Evolutionary conservation across 2,888 invertebrate genomes (phyloP), one percentile per base, ranked within the genome.

Genomic region (Physocephala rufipes): DNA sequence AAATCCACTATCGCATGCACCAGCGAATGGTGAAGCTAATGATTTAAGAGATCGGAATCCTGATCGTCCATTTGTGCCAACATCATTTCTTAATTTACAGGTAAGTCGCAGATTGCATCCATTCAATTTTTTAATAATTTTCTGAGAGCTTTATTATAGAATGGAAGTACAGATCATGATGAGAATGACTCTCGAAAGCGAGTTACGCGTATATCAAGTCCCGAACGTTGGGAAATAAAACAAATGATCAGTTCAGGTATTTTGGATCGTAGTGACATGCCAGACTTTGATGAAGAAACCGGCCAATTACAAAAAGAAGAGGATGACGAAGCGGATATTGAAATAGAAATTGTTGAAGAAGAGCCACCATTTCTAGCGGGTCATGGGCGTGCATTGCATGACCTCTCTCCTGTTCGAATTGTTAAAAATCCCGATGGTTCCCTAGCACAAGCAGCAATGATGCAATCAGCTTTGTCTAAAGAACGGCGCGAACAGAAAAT

Each of bases 381-480:
- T n/a, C 93, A 97, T 83, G 97, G 97, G 0, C 88, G 97, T 75
- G 94, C 95, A 0, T 86, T 95, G 0, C 94, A 96, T 76, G 97
- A 98, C 83, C 88, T 98, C 2, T 96, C 96, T 71, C 98, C 98
- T 0, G 97, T 97, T 2, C 87, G 93, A 76, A 98, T 99, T 76
- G 96, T 99, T 0, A 98, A 98, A 88, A 99, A 99, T 89, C 99
- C 99, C 0, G 99, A 99, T 85, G 99, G 99, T 0, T 98, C 98
- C 0, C 87, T 99, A 26, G 99, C 99, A 0, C 99, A 99, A 86
- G 97, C 99, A 0, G 99, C 99, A 0, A 97, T 99, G 96, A 99
- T 97, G 97, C 99, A 99, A 86, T 95, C 95, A 15, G 99, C 99
- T 0, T 85, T 99, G 58, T 95, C 99, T 0, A 99, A 99, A 82